phyloP scores from a whole-genome alignment of 1,140 invertebrate species.

The Scylla paramamosain region DNA sequence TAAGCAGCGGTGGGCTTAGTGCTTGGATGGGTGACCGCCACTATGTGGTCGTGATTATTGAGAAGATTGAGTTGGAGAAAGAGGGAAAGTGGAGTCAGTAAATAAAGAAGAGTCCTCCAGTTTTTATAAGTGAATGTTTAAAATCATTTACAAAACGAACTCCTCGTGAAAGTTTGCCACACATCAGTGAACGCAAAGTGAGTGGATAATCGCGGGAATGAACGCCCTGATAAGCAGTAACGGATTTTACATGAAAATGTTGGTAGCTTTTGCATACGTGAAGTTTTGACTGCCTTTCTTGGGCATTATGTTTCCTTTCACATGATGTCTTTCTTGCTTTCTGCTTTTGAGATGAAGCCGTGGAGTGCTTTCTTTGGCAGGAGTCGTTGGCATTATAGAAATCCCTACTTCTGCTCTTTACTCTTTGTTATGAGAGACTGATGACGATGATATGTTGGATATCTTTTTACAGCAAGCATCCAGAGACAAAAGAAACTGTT shows the following conservation, averaged over 20 bases:
- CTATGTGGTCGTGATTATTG: too few species aligned
- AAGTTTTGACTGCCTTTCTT: neutral
- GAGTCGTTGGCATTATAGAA: too few species aligned
- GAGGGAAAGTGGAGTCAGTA: neutral
- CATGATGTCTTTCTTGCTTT: neutral
- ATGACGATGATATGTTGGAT: too few species aligned
- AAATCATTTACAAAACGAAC: neutral
- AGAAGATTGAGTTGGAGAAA: neutral
- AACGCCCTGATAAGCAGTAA: neutral
- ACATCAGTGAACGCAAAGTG: neutral
- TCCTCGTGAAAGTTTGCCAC: neutral
- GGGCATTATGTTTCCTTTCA: neutral
- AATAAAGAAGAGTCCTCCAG: neutral
- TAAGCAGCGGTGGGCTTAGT: too few species aligned
- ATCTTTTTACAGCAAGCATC: too few species aligned
- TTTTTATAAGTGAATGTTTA: neutral
- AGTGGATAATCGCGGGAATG: neutral
- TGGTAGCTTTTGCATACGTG: neutral
- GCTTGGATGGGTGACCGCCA: neutral
- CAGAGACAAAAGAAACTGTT: too few species aligned
- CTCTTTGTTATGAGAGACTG: too few species aligned
- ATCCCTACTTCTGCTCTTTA: too few species aligned
- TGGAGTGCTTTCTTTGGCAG: neutral
- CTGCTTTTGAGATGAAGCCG: neutral
- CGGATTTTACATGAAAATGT: neutral